Percentiles rank a stretch among this genome's conserved stretches.
Conservation (phyloP, 1,140 invertebrate genomes). For the Lepidostoma basale region DNA sequence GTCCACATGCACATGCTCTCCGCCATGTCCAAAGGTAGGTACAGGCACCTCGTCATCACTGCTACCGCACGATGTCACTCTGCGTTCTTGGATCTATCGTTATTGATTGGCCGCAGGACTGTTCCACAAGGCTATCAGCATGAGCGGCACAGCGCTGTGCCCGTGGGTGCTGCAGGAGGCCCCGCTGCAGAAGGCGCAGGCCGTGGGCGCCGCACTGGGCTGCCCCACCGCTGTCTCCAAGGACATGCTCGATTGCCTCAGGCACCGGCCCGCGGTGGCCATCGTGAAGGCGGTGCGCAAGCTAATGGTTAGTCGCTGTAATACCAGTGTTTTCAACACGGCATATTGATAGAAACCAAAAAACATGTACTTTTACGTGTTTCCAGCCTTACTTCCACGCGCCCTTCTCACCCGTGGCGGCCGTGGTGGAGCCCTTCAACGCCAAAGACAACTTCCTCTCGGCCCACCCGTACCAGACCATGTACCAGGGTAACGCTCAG, state of each 20-base stretch:
- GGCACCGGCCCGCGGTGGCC: slow-evolving; percentile 64
- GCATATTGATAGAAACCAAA: slow-evolving; percentile 13
- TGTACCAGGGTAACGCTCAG: slow-evolving; percentile 58
- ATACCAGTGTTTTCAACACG: background rate
- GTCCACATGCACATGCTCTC: slow-evolving; percentile 71
- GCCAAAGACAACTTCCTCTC: slow-evolving; percentile 63
- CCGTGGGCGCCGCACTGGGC: slow-evolving; percentile 69
- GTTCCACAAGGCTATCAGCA: slow-evolving; percentile 74
- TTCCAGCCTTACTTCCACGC: slow-evolving; percentile 34
- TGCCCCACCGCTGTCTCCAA: slow-evolving; percentile 65
- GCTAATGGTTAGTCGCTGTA: slow-evolving; percentile 55
- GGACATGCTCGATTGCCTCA: slow-evolving; percentile 75
- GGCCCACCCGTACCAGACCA: slow-evolving; percentile 62
- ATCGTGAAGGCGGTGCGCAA: slow-evolving; percentile 56
- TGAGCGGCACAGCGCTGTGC: slow-evolving; percentile 76
- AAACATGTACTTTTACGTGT: background rate
- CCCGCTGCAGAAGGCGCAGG: slow-evolving; percentile 69
- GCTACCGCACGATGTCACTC: too few species aligned
- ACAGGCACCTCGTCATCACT: too few species aligned
- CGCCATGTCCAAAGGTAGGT: slow-evolving; percentile 57
- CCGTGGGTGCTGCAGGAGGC: slow-evolving; percentile 75
- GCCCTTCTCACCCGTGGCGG: slow-evolving; percentile 62
- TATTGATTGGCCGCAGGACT: slow-evolving; percentile 54
- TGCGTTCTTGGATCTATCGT: background rate
- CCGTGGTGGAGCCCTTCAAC: slow-evolving; percentile 60